These are phyloP conservation scores for Crioceris asparagi DNA, from an alignment of 2,888 invertebrate genomes.

Conservation along the genomic window DNA sequence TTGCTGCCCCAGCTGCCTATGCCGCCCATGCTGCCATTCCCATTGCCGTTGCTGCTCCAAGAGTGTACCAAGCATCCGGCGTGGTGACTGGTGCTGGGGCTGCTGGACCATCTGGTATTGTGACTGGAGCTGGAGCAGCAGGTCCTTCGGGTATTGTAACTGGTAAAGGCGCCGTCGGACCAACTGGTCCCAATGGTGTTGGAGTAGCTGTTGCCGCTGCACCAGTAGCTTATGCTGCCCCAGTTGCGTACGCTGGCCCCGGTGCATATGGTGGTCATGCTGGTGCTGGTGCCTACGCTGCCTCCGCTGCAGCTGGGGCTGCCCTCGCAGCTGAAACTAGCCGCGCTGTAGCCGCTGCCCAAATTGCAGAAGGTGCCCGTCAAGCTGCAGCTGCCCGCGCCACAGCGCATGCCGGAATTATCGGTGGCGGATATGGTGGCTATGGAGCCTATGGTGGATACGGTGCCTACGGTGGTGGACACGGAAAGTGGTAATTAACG, in stretches of 20 bases:
- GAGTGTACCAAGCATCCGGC: constrained; percentile 13
- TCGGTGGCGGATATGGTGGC: no score
- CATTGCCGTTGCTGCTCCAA: background rate
- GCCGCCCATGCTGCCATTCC: background rate
- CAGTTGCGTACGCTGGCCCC: no score
- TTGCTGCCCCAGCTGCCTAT: constrained; percentile 2
- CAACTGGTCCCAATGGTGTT: background rate
- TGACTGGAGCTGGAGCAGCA: constrained; percentile 5
- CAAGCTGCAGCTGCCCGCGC: constrained; percentile 2
- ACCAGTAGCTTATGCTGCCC: no score
- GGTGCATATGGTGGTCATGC: no score
- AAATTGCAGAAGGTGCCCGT: constrained; percentile 3
- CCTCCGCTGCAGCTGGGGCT: constrained; percentile 3
- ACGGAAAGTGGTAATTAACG: no score
- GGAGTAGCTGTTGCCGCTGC: constrained; percentile 5
- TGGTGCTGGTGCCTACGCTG: constrained; percentile 3
- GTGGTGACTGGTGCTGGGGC: constrained; percentile 19
- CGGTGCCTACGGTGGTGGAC: no score
- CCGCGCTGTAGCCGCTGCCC: constrained; percentile 2
- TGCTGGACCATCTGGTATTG: background rate
- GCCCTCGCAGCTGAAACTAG: constrained; percentile 6
- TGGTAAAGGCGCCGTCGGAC: constrained; percentile 1
- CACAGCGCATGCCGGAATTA: constrained; percentile 1
- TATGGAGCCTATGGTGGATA: no score
- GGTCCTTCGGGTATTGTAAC: constrained; percentile 11